A percentile compares a stretch with the other conserved stretches of the same genome.
phyloP scores from a whole-genome alignment of 1,140 invertebrate species.

The Phthorimaea operculella region DNA sequence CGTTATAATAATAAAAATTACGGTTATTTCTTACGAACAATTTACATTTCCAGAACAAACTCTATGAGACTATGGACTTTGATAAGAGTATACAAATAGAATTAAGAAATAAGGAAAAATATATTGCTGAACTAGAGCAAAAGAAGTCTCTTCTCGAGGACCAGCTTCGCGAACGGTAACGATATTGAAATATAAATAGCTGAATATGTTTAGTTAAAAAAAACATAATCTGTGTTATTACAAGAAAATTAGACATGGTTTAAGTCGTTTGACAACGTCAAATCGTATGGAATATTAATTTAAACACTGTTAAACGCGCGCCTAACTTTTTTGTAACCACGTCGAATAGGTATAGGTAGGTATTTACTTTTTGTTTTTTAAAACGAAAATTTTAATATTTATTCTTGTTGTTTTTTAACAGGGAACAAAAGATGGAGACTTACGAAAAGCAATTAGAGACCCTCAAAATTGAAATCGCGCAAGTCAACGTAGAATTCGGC shows the following conservation, averaged over 20 bases:
- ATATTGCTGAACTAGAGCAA: slow-evolving; percentile 35
- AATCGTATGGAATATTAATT: too few species aligned
- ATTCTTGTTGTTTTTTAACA: slow-evolving; percentile 18
- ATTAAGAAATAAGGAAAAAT: slow-evolving; percentile 34
- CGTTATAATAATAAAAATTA: too few species aligned
- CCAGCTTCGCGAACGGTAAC: slow-evolving; percentile 42
- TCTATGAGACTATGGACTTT: slow-evolving; percentile 21
- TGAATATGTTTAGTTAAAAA: too few species aligned
- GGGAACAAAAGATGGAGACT: slow-evolving; percentile 38
- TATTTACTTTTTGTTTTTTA: neutral
- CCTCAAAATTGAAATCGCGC: slow-evolving; percentile 35
- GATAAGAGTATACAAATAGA: slow-evolving; percentile 30
- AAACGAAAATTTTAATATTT: neutral
- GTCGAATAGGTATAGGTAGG: too few species aligned
- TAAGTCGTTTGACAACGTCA: too few species aligned
- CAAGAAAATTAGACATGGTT: too few species aligned
- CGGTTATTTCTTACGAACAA: too few species aligned
- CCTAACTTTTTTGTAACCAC: too few species aligned
- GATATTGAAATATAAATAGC: neutral
- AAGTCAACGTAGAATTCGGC: slow-evolving; percentile 42
- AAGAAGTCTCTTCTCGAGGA: slow-evolving; percentile 28
- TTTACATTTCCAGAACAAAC: slow-evolving; percentile 25
- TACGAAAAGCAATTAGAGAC: slow-evolving; percentile 41
- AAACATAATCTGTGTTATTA: too few species aligned
- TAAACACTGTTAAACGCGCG: too few species aligned